Conservation (phyloP, 2,113 vertebrate species). For the Kryptolebias marmoratus region DNA sequence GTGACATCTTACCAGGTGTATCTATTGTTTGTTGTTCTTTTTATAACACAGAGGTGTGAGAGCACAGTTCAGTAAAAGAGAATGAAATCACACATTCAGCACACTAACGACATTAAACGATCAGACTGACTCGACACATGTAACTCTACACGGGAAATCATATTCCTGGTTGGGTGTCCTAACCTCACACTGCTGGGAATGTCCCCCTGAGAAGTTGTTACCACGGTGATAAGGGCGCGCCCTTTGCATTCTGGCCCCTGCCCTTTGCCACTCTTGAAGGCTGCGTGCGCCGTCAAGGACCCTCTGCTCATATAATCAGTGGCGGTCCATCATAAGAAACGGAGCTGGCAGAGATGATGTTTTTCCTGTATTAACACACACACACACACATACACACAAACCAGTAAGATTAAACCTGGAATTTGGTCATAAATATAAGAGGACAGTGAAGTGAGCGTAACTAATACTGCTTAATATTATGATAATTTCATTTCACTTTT, state of each 20-base stretch:
- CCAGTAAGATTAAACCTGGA: too few species aligned
- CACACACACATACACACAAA: too few species aligned
- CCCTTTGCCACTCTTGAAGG: conserved; percentile 56
- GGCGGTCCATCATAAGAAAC: too few species aligned
- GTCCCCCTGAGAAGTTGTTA: conserved; percentile 61
- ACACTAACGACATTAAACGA: neutral
- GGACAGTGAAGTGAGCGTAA: too few species aligned
- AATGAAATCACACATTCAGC: neutral
- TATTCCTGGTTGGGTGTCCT: conserved; percentile 36
- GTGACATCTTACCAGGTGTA: too few species aligned
- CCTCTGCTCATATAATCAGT: too few species aligned
- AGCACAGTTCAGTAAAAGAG: neutral
- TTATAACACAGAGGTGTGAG: neutral
- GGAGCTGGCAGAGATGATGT: too few species aligned
- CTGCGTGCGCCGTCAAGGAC: neutral
- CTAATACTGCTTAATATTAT: too few species aligned
- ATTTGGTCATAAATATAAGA: too few species aligned
- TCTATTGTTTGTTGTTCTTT: too few species aligned
- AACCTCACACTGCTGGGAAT: conserved; percentile 60
- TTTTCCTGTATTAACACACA: too few species aligned
- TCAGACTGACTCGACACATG: neutral
- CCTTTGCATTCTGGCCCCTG: conserved; percentile 67
- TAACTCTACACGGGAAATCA: conserved; percentile 18
- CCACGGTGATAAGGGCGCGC: conserved; percentile 65
- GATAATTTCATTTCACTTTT: too few species aligned